phyloP scores from a whole-genome alignment of 2,888 invertebrate species.

The Caenorhabditis parvicauda region DNA sequence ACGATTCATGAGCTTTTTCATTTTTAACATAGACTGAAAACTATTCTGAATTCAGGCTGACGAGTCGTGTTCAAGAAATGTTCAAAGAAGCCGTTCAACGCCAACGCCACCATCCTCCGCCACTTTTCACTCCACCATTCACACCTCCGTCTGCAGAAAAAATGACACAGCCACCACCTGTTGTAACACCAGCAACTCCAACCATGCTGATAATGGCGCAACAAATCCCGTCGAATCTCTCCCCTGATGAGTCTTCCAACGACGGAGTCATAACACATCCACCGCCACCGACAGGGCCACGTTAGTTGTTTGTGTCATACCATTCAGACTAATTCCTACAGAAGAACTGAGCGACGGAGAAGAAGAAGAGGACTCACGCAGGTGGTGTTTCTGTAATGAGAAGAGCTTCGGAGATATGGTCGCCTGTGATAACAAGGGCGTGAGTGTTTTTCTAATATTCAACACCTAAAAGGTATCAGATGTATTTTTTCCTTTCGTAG shows the following conservation, averaged over 20 bases:
- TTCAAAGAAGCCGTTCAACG: slow-evolving; percentile 48
- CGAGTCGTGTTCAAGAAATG: slow-evolving; percentile 59
- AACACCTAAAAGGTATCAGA: not conserved
- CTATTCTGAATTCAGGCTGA: slow-evolving; percentile 37
- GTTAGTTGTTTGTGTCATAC: too few species aligned
- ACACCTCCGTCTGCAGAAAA: too few species aligned
- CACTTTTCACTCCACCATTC: too few species aligned
- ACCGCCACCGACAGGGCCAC: too few species aligned
- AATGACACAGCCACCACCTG: too few species aligned
- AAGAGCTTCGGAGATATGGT: slow-evolving; percentile 72
- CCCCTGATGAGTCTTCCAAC: too few species aligned
- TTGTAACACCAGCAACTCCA: too few species aligned
- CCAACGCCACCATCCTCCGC: slow-evolving; percentile 23
- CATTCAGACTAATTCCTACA: too few species aligned
- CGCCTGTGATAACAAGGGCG: slow-evolving; percentile 94
- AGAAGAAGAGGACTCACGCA: slow-evolving; percentile 31
- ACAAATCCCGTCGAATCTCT: too few species aligned
- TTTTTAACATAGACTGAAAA: not conserved
- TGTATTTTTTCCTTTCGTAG: not conserved
- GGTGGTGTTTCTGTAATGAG: slow-evolving; percentile 58
- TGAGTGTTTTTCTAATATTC: slow-evolving; percentile 67
- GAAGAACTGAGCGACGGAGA: too few species aligned
- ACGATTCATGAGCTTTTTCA: not conserved
- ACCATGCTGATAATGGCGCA: too few species aligned
- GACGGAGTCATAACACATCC: too few species aligned